These are phyloP conservation scores for Ichneumon xanthorius DNA, from an alignment of 2,888 invertebrate genomes.

Conservation along the genomic window DNA sequence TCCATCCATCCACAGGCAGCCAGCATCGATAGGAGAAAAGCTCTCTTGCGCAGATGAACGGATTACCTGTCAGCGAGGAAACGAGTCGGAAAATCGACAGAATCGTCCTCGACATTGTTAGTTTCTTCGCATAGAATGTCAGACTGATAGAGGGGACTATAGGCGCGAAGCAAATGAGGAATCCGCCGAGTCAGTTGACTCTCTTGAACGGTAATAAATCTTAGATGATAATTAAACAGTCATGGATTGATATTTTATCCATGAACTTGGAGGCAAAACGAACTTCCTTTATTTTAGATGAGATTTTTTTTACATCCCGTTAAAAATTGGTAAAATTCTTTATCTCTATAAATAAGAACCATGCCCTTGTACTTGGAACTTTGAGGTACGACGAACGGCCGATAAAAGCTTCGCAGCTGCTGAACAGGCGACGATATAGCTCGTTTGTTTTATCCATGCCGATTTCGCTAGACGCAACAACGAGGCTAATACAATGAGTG, in stretches of 20 bases:
- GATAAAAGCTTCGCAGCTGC: constrained; percentile 24
- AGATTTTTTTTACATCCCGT: no score
- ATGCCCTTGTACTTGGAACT: not conserved
- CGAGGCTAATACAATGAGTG: constrained; percentile 23
- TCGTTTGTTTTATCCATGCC: constrained; percentile 19
- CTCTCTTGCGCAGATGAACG: constrained; percentile 63
- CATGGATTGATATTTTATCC: constrained; percentile 8
- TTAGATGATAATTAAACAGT: constrained; percentile 17
- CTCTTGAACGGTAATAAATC: constrained; percentile 21
- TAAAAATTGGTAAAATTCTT: no score
- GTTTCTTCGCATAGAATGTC: constrained; percentile 51
- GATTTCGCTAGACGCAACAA: constrained; percentile 55
- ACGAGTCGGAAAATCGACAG: constrained; percentile 68
- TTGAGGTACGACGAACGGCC: not conserved
- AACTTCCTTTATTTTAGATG: not conserved
- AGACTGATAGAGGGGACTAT: constrained; percentile 13
- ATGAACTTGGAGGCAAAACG: not conserved
- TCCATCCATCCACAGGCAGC: constrained; percentile 71
- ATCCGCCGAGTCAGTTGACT: not conserved
- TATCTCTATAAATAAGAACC: not conserved
- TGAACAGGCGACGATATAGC: constrained; percentile 42
- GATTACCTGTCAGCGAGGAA: constrained; percentile 70
- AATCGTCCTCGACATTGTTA: constrained; percentile 64
- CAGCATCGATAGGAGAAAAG: constrained; percentile 34
- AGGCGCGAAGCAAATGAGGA: constrained; percentile 13